Conservation (phyloP, 2,888 invertebrate species). For the Apodemia hepburni region DNA sequence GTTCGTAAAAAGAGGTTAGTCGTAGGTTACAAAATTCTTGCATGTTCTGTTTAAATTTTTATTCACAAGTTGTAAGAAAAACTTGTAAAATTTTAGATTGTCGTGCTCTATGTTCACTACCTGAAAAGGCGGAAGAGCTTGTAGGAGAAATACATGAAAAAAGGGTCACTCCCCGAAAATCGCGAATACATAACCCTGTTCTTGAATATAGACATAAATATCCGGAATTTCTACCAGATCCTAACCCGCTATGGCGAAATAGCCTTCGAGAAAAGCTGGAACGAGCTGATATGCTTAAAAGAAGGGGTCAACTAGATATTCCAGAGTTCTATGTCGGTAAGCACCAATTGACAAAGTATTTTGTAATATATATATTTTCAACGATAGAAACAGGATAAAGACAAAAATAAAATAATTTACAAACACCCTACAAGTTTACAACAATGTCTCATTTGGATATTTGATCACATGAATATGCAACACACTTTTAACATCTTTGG, state of each 20-base stretch:
- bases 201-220: constrained; percentile 85
- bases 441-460: too few species aligned
- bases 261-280: constrained; percentile 92
- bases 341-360: constrained; percentile 39
- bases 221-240: constrained; percentile 96
- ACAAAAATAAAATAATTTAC: too few species aligned
- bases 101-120: constrained; percentile 51
- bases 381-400: too few species aligned
- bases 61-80: too few species aligned
- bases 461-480: too few species aligned
- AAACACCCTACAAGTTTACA: too few species aligned
- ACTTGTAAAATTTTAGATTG: constrained; percentile 41
- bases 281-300: constrained; percentile 93
- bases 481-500: too few species aligned
- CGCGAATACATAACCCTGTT: constrained; percentile 48
- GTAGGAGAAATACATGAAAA: constrained; percentile 34
- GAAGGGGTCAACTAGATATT: constrained; percentile 90
- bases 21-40: constrained; percentile 1
- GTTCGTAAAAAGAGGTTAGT: constrained; percentile 64
- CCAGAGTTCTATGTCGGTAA: constrained; percentile 99
- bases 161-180: constrained; percentile 38
- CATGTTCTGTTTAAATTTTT: background rate
- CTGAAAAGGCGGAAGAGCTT: constrained; percentile 43
- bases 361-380: background rate
- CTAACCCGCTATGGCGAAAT: constrained; percentile 89